These are phyloP conservation scores for Rallus limicola DNA, from an alignment of 2,113 vertebrate species.

Conservation along the genomic window DNA sequence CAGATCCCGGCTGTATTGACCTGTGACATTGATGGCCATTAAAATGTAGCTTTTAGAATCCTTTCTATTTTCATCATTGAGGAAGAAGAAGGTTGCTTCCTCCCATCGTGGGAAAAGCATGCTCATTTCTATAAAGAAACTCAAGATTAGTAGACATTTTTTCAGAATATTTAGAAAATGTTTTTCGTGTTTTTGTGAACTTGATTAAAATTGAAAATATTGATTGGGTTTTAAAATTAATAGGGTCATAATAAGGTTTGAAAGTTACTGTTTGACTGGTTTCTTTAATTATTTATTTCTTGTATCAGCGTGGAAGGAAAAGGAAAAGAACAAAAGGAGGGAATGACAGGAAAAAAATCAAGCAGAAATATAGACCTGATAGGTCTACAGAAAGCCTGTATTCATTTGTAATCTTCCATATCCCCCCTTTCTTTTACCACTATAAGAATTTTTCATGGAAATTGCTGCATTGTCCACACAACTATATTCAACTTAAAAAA, in stretches of 20 bases:
- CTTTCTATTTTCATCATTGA: neutral
- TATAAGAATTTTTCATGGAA: slow-evolving; percentile 21
- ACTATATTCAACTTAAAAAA: neutral
- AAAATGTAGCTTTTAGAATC: neutral
- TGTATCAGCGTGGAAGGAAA: neutral
- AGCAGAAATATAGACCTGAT: neutral
- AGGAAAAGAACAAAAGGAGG: neutral
- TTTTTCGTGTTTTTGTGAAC: neutral
- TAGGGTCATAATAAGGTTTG: neutral
- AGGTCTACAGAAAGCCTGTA: neutral
- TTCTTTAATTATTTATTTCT: neutral
- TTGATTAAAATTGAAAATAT: neutral
- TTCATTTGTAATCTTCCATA: neutral
- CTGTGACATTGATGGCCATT: neutral
- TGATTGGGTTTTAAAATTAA: neutral
- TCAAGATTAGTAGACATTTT: neutral
- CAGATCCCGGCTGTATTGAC: neutral
- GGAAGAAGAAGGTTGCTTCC: neutral
- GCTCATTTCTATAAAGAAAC: neutral
- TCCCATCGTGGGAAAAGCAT: neutral
- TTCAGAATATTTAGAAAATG: neutral
- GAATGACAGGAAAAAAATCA: neutral
- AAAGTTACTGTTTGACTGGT: neutral
- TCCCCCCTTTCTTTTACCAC: neutral
- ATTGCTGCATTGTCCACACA: neutral